phyloP scores from a whole-genome alignment of 2,797 vertebrate genomes.

The Percopsis omiscomaycus region DNA sequence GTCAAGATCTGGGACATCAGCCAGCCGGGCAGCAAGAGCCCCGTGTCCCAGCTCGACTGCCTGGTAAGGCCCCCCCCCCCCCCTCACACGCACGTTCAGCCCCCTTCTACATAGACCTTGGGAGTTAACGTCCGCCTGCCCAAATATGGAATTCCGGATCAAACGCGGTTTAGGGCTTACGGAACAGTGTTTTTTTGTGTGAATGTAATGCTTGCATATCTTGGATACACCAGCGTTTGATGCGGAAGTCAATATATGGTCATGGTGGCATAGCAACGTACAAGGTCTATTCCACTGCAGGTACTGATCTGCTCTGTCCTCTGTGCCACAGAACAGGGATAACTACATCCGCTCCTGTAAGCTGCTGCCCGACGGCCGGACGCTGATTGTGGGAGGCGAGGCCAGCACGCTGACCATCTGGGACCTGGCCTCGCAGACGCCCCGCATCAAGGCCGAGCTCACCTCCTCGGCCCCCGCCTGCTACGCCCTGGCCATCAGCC shows the following conservation, averaged over 20 bases:
- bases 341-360: slow-evolving; percentile 84
- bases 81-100: neutral
- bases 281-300: too few species aligned
- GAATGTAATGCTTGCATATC: too few species aligned
- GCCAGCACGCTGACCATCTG: slow-evolving; percentile 95
- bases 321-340: slow-evolving; percentile 78
- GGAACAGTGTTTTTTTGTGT: too few species aligned
- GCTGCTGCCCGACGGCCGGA: slow-evolving; percentile 80
- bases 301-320: slow-evolving; percentile 51
- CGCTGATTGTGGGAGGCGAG: slow-evolving; percentile 80
- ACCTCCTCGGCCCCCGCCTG: slow-evolving; percentile 92
- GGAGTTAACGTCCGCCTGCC: too few species aligned
- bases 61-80: slow-evolving; percentile 78
- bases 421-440: slow-evolving; percentile 93
- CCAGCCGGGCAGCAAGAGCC: slow-evolving; percentile 93
- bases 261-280: too few species aligned
- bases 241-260: too few species aligned
- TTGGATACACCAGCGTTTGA: too few species aligned
- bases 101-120: too few species aligned
- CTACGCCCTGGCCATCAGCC: slow-evolving; percentile 92
- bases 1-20: slow-evolving; percentile 99
- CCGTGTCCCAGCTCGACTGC: slow-evolving; percentile 92
- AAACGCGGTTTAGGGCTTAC: too few species aligned
- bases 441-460: slow-evolving; percentile 93
- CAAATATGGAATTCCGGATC: too few species aligned